These are phyloP conservation scores for Myotis daubentonii DNA, from an alignment of 2,797 vertebrate species.

Conservation along the genomic window DNA sequence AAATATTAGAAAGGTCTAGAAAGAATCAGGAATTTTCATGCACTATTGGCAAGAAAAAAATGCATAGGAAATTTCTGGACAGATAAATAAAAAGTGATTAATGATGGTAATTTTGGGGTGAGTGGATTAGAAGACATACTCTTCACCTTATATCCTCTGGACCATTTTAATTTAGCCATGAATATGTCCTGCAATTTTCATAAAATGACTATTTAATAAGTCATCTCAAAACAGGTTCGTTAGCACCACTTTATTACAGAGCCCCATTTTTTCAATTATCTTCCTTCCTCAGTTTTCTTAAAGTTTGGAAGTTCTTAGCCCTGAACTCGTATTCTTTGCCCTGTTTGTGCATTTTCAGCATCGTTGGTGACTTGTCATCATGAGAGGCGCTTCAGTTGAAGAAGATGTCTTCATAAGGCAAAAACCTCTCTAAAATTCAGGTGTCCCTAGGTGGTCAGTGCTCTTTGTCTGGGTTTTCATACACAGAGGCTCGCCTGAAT, in stretches of 20 bases:
- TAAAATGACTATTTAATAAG: conserved; percentile 40
- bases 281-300: background rate
- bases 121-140: background rate
- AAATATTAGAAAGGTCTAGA: background rate
- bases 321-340: background rate
- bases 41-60: background rate
- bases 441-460: background rate
- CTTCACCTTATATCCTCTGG: background rate
- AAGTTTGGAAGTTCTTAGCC: background rate
- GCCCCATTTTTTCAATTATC: background rate
- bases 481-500: accelerated
- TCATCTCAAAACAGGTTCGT: conserved; percentile 3
- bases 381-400: background rate
- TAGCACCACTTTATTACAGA: background rate
- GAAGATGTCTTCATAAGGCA: background rate
- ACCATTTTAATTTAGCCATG: background rate
- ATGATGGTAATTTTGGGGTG: background rate
- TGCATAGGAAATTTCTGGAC: background rate
- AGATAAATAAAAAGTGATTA: background rate
- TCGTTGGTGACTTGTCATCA: background rate
- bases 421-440: background rate
- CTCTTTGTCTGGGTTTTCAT: background rate
- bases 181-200: conserved; percentile 6
- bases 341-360: background rate
- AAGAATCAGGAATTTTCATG: background rate